Conservation (phyloP, 1,140 invertebrate genomes). For the Hermatobates lingyangjiaoensis region DNA sequence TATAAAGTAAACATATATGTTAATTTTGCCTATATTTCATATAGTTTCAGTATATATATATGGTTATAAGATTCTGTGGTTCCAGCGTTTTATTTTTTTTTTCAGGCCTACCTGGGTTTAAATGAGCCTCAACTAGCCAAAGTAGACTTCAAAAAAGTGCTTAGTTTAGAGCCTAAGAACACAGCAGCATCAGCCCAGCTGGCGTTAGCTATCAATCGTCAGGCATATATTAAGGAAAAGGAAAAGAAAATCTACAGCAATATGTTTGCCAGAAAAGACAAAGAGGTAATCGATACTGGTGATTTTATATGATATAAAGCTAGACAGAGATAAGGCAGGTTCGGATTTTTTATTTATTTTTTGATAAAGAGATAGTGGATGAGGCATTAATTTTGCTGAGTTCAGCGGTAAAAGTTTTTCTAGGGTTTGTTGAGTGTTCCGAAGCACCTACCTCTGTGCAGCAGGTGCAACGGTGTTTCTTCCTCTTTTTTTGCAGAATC, state of each 20-base stretch:
- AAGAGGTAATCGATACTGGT: conserved; percentile 50
- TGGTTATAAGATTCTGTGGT: background rate
- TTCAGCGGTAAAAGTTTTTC: too few species aligned
- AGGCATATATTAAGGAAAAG: conserved; percentile 53
- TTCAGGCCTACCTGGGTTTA: conserved; percentile 46
- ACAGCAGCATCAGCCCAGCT: conserved; percentile 67
- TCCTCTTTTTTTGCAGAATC: too few species aligned
- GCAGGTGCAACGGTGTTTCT: too few species aligned
- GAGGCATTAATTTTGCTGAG: too few species aligned
- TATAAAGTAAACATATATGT: too few species aligned
- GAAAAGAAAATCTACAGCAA: conserved; percentile 85
- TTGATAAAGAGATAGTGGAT: too few species aligned
- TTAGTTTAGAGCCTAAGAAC: conserved; percentile 54
- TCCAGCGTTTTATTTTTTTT: background rate
- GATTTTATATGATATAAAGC: too few species aligned
- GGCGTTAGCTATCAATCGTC: conserved; percentile 43
- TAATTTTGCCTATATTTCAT: background rate
- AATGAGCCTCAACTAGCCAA: conserved; percentile 62
- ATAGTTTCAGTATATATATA: background rate
- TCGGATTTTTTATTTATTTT: too few species aligned
- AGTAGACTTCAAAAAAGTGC: conserved; percentile 56
- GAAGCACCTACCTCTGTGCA: too few species aligned
- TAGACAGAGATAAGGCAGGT: too few species aligned
- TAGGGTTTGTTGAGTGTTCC: too few species aligned
- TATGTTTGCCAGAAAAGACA: conserved; percentile 78